Conservation (phyloP, 2,888 invertebrate genomes). For the Acleris literana region DNA sequence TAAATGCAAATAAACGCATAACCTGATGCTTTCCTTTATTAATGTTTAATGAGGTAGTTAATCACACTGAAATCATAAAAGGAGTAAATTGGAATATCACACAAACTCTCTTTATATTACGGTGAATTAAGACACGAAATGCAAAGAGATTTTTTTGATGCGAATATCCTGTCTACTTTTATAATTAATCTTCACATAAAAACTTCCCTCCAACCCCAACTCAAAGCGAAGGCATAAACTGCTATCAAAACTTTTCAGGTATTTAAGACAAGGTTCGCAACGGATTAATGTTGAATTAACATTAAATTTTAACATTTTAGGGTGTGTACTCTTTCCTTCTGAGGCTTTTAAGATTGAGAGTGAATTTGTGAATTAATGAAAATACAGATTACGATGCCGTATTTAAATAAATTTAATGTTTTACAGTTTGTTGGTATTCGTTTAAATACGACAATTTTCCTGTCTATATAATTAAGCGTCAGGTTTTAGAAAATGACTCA, state of each 20-base stretch:
- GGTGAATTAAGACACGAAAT: constrained; percentile 13
- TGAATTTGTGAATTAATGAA: not conserved
- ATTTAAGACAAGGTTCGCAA: constrained; percentile 43
- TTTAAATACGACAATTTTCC: too few relatives aligned
- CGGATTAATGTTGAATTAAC: constrained; percentile 55
- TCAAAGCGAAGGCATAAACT: constrained; percentile 34
- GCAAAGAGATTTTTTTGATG: constrained; percentile 30
- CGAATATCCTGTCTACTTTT: constrained; percentile 30
- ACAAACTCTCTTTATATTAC: constrained; percentile 19
- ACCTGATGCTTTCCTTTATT: not conserved
- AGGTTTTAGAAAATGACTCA: too few relatives aligned
- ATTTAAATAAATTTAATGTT: too few relatives aligned
- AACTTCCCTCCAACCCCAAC: constrained; percentile 26
- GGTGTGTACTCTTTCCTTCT: not conserved
- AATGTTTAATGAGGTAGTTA: not conserved
- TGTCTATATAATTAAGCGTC: too few relatives aligned
- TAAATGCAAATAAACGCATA: not conserved
- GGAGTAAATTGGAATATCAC: constrained; percentile 20
- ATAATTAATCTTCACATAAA: constrained; percentile 36
- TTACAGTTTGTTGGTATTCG: too few relatives aligned
- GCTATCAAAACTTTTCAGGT: constrained; percentile 39
- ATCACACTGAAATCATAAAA: constrained; percentile 1
- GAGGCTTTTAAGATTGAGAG: not conserved
- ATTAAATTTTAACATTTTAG: constrained; percentile 40
- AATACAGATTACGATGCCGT: too few relatives aligned